phyloP scores from a whole-genome alignment of 1,140 invertebrate species.

The Heliconius hewitsoni region DNA sequence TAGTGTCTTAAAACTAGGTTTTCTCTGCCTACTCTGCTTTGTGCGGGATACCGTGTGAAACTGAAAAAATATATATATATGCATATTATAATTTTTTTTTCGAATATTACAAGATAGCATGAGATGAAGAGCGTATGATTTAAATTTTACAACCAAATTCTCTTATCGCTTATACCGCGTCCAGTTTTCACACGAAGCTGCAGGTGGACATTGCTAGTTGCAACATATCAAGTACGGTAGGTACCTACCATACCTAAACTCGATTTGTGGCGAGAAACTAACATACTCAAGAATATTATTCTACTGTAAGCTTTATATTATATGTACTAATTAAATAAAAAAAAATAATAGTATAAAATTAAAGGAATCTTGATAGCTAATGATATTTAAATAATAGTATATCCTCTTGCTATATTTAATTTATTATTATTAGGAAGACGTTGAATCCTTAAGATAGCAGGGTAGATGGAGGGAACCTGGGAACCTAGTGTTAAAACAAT shows the following conservation, averaged over 20 bases:
- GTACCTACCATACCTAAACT: conserved; percentile 10
- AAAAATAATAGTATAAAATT: not conserved
- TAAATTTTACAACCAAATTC: not conserved
- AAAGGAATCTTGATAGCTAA: not conserved
- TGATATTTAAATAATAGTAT: not conserved
- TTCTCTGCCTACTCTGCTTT: too few relatives aligned
- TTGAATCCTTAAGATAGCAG: too few relatives aligned
- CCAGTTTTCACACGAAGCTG: conserved; percentile 27
- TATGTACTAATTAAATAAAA: not conserved
- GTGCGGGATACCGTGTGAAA: too few relatives aligned
- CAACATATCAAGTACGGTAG: conserved; percentile 23
- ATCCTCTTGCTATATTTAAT: not conserved
- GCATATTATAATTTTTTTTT: too few relatives aligned
- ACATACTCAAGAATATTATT: conserved; percentile 13
- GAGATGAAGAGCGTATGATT: not conserved
- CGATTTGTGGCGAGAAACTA: conserved; percentile 28
- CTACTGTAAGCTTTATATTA: not conserved
- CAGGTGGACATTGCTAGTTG: conserved; percentile 31
- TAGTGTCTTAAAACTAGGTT: too few relatives aligned
- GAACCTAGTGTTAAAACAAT: not conserved
- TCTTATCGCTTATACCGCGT: conserved; percentile 2
- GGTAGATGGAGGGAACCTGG: too few relatives aligned
- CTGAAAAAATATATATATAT: too few relatives aligned
- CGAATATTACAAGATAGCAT: too few relatives aligned
- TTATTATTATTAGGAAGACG: not conserved